Evolutionary conservation across 2,113 vertebrate genomes (phyloP).

Genomic region (Gymnogyps californianus): DNA sequence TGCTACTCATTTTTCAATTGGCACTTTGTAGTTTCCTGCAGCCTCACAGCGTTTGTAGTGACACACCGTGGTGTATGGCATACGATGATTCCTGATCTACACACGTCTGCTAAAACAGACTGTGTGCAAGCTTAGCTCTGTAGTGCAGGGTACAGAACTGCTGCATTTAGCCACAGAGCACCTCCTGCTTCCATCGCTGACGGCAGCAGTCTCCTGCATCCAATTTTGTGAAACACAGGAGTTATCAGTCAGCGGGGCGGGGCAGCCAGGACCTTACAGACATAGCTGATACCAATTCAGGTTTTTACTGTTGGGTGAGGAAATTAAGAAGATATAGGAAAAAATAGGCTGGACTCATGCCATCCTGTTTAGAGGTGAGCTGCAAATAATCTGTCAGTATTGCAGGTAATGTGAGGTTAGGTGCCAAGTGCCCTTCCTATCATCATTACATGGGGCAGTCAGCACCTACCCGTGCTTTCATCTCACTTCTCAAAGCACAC

Average conservation of each 20-base stretch:
- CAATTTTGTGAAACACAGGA: background rate
- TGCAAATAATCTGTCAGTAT: background rate
- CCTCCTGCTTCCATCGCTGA: background rate
- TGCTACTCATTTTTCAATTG: background rate
- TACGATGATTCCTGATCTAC: background rate
- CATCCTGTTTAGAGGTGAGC: background rate
- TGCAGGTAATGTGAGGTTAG: background rate
- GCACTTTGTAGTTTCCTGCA: background rate
- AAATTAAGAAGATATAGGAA: background rate
- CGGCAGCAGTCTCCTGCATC: background rate
- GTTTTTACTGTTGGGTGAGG: background rate
- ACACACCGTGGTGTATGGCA: accelerated
- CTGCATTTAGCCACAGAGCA: background rate
- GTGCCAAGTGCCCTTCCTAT: background rate
- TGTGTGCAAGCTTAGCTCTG: background rate
- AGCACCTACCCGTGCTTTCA: background rate
- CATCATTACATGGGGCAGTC: background rate
- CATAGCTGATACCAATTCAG: background rate
- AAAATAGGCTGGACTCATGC: background rate
- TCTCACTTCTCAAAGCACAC: background rate
- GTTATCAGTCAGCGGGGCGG: background rate
- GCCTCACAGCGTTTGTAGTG: background rate
- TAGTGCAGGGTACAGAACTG: background rate
- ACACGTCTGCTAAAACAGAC: background rate
- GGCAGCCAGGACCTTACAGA: background rate